Evolutionary conservation across 2,113 vertebrate species (phyloP).

Genomic region (Anarrhichthys ocellatus): DNA sequence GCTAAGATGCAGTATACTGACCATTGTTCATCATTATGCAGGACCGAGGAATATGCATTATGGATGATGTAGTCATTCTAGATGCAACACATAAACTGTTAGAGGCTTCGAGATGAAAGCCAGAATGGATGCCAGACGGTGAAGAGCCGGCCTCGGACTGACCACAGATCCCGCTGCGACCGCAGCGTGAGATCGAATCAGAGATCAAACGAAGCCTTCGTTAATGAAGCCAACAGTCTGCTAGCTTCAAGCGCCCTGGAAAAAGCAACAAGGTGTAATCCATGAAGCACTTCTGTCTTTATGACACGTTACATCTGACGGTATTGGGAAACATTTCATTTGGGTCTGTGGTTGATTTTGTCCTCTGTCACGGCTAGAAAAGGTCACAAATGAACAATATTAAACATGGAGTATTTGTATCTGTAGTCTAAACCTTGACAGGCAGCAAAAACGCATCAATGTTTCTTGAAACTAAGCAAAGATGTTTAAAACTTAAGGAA

Average conservation of each 20-base stretch:
- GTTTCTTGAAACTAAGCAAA: not conserved
- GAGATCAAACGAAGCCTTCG: constrained; percentile 65
- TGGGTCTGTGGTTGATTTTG: constrained; percentile 1
- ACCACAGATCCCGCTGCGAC: constrained; percentile 73
- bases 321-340: constrained; percentile 26
- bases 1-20: constrained; percentile 16
- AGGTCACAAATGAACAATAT: constrained; percentile 28
- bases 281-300: constrained; percentile 37
- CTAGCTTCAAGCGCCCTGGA: constrained; percentile 25
- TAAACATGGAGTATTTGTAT: not conserved
- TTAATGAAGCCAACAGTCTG: constrained; percentile 60
- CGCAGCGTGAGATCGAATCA: constrained; percentile 58
- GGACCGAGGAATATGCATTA: constrained; percentile 60
- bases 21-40: constrained; percentile 52
- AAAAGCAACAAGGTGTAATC: constrained; percentile 47
- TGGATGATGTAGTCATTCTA: constrained; percentile 60
- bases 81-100: constrained; percentile 51
- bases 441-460: not conserved
- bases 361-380: not conserved
- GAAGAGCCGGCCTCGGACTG: constrained; percentile 46
- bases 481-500: not conserved
- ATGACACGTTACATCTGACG: constrained; percentile 38
- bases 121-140: constrained; percentile 30
- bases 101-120: constrained; percentile 62
- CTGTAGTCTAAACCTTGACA: not conserved